Conservation (phyloP, 2,113 vertebrate species). For the Colinus virginianus region DNA sequence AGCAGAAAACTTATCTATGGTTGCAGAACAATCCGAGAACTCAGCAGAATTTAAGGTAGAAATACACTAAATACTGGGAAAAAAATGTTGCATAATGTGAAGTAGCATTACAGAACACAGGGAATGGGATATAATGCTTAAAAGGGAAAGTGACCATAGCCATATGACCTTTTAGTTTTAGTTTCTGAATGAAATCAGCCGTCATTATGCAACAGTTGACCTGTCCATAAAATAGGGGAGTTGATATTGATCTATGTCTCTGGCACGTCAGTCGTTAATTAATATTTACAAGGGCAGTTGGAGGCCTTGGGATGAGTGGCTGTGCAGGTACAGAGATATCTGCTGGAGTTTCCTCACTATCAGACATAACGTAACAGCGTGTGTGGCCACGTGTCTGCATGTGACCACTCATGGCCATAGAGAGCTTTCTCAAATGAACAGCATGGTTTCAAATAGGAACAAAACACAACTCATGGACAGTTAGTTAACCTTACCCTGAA, state of each 20-base stretch:
- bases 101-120: background rate
- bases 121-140: background rate
- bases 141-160: background rate
- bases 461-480: background rate
- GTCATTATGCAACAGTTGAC: background rate
- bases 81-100: background rate
- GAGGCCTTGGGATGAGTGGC: slow-evolving; percentile 17
- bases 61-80: background rate
- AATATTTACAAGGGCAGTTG: slow-evolving; percentile 1
- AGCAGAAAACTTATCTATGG: background rate
- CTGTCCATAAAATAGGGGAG: background rate
- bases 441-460: fast-evolving
- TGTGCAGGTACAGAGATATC: background rate
- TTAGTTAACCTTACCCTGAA: background rate
- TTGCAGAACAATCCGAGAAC: background rate
- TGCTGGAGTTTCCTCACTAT: fast-evolving
- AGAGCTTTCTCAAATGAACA: background rate
- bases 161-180: slow-evolving; percentile 49
- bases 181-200: slow-evolving; percentile 25
- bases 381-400: fast-evolving
- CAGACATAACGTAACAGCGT: fast-evolving
- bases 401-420: background rate
- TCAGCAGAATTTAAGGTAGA: background rate
- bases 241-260: background rate
- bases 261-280: background rate